Base-by-base conservation (phyloP, 1,140 invertebrate species). In the Hylyphantes graminicola region DNA sequence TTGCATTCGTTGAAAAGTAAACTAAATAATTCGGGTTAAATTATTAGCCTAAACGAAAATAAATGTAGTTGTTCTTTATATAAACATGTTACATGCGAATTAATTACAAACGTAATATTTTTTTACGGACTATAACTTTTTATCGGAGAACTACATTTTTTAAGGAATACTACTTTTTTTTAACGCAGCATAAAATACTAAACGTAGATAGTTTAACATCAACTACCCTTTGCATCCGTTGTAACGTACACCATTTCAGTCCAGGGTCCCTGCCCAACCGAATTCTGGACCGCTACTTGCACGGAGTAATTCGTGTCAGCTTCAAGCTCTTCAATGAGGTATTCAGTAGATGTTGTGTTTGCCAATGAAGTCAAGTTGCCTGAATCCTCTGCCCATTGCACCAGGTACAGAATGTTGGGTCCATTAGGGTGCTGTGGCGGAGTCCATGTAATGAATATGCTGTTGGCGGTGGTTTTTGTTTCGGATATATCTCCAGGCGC, bases 341-440 rank as follows among this genome's bases (percentile, higher is more conserved):
- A 70, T 11, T 9, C 51, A 8, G 48, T 70, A 6, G 68, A 70
- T 7, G 51, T 53, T 6, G 68, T 54, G 5, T 70, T 51, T 12
- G 15, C n/a, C 3, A 70, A 10, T 8, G 6, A 11, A 11, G n/a
- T 51, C 6, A 17, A 53, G 51, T 7, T 13, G 9, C 51, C 51
- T 7, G 35, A 6, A 7, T 10, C 2, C 15, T 68, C 65, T 7
- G 9, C 5, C 68, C 68, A 70, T 70, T 70, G n/a, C 51, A 70
- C 68, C 19, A 11, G 5, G n/a, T 70, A 70, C n/a, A 2, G n/a
- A 6, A 70, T 10, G 7, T n/a, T 15, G 15, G 68, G 68, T 12
- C 68, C 68, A 9, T 70, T 70, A 17, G 68, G 68, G 54, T 70
- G 68, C 21, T 70, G 50, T 9, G 68, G 68, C 12, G 48, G 8